These are phyloP conservation scores for Rotaria magnacalcarata DNA, from an alignment of 2,888 invertebrate genomes.

Conservation along the genomic window DNA sequence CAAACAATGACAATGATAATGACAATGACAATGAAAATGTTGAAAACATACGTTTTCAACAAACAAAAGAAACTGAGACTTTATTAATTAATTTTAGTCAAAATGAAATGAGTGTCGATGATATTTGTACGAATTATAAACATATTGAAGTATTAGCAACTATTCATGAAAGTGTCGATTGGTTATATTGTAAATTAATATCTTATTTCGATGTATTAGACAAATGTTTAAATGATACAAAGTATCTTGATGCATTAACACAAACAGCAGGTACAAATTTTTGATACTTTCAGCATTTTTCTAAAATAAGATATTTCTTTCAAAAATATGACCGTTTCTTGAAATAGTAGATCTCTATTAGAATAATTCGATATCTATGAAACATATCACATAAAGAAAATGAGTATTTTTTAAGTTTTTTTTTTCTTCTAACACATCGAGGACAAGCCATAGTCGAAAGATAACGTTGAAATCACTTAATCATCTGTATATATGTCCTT, in stretches of 20 bases:
- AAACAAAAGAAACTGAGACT: slow-evolving; percentile 43
- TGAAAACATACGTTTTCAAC: background rate
- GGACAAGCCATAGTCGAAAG: too few relatives aligned
- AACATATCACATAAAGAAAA: too few relatives aligned
- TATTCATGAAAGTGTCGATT: slow-evolving; percentile 44
- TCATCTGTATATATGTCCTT: too few relatives aligned
- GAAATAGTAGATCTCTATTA: too few relatives aligned
- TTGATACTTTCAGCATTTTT: too few relatives aligned
- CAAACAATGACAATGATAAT: background rate
- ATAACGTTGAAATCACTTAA: too few relatives aligned
- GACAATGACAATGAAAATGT: background rate
- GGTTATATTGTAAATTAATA: slow-evolving; percentile 38
- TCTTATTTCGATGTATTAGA: slow-evolving; percentile 38
- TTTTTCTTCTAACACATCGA: too few relatives aligned
- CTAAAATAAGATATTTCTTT: too few relatives aligned
- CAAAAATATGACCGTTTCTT: too few relatives aligned
- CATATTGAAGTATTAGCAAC: slow-evolving; percentile 40
- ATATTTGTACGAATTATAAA: slow-evolving; percentile 45
- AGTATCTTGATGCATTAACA: slow-evolving; percentile 37
- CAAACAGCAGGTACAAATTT: background rate
- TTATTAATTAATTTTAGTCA: slow-evolving; percentile 39
- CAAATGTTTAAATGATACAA: slow-evolving; percentile 40
- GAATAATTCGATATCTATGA: too few relatives aligned
- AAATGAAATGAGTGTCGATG: slow-evolving; percentile 39
- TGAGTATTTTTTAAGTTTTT: too few relatives aligned